Evolutionary conservation across 23 tunicate species (phyloP).

Genomic region (Styela clava): DNA sequence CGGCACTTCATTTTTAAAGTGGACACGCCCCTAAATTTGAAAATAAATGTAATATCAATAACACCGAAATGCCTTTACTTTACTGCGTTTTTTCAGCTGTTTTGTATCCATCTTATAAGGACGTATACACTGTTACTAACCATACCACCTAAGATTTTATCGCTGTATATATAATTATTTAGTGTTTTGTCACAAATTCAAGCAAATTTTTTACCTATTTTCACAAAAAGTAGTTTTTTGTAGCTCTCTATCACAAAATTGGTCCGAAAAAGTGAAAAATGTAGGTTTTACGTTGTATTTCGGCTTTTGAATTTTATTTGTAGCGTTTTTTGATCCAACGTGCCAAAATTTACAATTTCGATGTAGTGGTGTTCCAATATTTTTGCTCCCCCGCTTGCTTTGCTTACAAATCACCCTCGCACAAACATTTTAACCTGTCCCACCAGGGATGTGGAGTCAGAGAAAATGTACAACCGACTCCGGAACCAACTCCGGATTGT

Average conservation of each 20-base stretch:
- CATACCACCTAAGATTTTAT: not conserved
- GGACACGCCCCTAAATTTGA: too few relatives aligned
- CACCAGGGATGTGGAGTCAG: too few relatives aligned
- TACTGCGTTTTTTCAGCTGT: not conserved
- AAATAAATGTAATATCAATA: too few relatives aligned
- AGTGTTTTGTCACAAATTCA: not conserved
- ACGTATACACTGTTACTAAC: not conserved
- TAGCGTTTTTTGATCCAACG: not conserved
- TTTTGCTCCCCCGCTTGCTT: too few relatives aligned
- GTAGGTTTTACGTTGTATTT: slow-evolving; percentile 2
- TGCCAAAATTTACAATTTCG: not conserved
- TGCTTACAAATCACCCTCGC: too few relatives aligned
- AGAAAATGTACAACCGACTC: too few relatives aligned
- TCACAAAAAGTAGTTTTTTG: not conserved
- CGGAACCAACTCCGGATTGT: too few relatives aligned
- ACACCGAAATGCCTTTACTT: too few relatives aligned
- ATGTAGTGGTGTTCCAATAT: not conserved
- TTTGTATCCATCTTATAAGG: not conserved
- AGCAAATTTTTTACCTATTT: not conserved
- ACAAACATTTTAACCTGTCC: too few relatives aligned
- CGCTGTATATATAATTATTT: not conserved
- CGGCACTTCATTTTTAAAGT: too few relatives aligned
- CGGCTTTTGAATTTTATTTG: not conserved
- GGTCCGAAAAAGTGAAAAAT: not conserved
- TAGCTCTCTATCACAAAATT: not conserved